Percentiles rank a stretch among this genome's conserved stretches.
These are phyloP conservation scores for Hippocampus guttulatus DNA, from an alignment of 2,113 vertebrate genomes.

Conservation along the genomic window DNA sequence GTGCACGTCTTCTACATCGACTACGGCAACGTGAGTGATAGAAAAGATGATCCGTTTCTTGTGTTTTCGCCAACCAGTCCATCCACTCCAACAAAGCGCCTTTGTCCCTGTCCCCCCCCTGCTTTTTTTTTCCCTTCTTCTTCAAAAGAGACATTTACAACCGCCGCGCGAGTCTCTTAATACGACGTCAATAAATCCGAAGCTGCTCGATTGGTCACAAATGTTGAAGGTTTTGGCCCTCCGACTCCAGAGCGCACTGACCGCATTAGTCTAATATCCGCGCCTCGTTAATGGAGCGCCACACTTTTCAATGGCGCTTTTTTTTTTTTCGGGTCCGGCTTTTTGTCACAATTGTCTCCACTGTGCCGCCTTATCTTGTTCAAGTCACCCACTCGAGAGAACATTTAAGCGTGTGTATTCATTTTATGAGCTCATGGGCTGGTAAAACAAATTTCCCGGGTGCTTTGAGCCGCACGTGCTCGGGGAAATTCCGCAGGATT, in stretches of 20 bases:
- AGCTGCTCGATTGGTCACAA: conserved; percentile 36
- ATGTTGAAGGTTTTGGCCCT: conserved; percentile 45
- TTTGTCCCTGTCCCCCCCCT: conserved; percentile 35
- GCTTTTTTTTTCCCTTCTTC: conserved; percentile 38
- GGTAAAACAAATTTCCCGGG: neutral
- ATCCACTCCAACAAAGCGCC: conserved; percentile 26
- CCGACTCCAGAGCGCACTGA: conserved; percentile 52
- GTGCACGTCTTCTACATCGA: conserved; percentile 96
- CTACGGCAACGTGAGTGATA: conserved; percentile 91
- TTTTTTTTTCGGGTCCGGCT: neutral
- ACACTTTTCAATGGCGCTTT: neutral
- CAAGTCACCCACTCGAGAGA: neutral
- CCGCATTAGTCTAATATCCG: conserved; percentile 50
- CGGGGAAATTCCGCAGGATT: neutral
- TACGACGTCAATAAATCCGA: conserved; percentile 45
- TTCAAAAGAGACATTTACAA: conserved; percentile 35
- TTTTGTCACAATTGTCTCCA: neutral
- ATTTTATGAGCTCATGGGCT: neutral
- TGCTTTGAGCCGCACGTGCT: neutral
- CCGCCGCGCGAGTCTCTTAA: conserved; percentile 42
- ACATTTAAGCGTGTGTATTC: neutral
- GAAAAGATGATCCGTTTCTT: neutral
- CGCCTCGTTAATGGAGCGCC: neutral
- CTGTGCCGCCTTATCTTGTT: neutral
- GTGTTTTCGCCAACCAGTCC: neutral